Conservation (phyloP, 2,888 invertebrate genomes). For the Minunthozetes semirufus region DNA sequence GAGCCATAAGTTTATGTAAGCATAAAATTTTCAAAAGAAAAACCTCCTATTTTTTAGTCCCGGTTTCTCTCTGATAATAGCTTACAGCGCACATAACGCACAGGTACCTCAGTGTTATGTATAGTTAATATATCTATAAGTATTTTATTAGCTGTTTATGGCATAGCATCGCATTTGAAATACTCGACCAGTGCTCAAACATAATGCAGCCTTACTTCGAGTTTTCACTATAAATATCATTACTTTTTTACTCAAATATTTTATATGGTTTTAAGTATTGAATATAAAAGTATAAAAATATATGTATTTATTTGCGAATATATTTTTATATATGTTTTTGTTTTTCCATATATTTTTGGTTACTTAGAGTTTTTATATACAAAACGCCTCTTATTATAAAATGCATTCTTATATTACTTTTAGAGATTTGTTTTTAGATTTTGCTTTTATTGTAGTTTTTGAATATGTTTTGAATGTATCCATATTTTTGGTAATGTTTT, state of each 20-base stretch:
- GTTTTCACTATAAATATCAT: not conserved
- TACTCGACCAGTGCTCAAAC: not conserved
- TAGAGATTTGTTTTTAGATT: not conserved
- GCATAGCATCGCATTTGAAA: not conserved
- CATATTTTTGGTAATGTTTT: not conserved
- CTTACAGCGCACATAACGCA: not conserved
- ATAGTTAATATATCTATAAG: not conserved
- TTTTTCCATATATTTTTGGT: not conserved
- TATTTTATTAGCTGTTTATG: constrained; percentile 9
- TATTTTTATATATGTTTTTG: not conserved
- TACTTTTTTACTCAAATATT: not conserved
- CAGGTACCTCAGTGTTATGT: not conserved
- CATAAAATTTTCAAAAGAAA: constrained; percentile 1
- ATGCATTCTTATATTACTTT: not conserved
- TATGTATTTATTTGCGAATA: not conserved
- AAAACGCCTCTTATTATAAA: not conserved
- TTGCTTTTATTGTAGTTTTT: not conserved
- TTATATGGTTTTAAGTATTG: not conserved
- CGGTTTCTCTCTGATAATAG: not conserved
- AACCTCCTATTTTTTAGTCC: not conserved
- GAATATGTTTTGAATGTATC: not conserved
- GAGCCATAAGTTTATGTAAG: not conserved
- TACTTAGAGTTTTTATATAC: not conserved
- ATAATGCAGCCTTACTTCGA: constrained; percentile 25
- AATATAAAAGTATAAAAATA: not conserved